A percentile compares a stretch with the other conserved stretches of the same genome.
Evolutionary conservation across 2,797 vertebrate genomes (phyloP).

Genomic region (Garrulus glandarius): DNA sequence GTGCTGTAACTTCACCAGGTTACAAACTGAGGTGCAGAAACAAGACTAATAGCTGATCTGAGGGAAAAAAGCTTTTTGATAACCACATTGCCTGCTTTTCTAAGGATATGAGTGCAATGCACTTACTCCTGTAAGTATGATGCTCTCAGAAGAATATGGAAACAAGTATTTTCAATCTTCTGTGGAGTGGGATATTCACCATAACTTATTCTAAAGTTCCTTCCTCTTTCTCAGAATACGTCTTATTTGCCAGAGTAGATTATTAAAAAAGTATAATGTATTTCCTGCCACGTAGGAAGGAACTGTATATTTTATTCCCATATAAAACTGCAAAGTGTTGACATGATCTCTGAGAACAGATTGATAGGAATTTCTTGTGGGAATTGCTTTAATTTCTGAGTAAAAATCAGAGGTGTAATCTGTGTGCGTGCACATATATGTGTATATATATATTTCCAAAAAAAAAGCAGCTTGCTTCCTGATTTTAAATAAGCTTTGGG

Average conservation of each 20-base stretch:
- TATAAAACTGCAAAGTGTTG: not conserved
- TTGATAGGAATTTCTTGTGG: not conserved
- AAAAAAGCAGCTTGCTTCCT: not conserved
- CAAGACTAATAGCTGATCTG: not conserved
- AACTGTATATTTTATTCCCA: not conserved
- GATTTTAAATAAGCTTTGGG: not conserved
- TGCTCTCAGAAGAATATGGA: not conserved
- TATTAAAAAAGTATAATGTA: not conserved
- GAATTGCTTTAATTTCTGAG: not conserved
- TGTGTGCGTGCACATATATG: rapidly evolving
- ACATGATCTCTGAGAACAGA: not conserved
- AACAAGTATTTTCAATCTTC: not conserved
- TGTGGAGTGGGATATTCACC: not conserved
- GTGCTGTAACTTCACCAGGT: not conserved
- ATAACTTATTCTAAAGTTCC: not conserved
- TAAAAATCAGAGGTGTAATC: not conserved
- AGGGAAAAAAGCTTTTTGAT: not conserved
- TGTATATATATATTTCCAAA: not conserved
- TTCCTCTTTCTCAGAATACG: not conserved
- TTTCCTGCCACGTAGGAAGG: not conserved
- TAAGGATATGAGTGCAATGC: not conserved
- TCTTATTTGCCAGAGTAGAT: not conserved
- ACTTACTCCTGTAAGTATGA: not conserved
- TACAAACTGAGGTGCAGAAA: not conserved
- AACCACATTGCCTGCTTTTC: not conserved